A percentile compares a stretch with the other conserved stretches of the same genome.
phyloP scores from a whole-genome alignment of 2,113 vertebrate species.

The Lates calcarifer region DNA sequence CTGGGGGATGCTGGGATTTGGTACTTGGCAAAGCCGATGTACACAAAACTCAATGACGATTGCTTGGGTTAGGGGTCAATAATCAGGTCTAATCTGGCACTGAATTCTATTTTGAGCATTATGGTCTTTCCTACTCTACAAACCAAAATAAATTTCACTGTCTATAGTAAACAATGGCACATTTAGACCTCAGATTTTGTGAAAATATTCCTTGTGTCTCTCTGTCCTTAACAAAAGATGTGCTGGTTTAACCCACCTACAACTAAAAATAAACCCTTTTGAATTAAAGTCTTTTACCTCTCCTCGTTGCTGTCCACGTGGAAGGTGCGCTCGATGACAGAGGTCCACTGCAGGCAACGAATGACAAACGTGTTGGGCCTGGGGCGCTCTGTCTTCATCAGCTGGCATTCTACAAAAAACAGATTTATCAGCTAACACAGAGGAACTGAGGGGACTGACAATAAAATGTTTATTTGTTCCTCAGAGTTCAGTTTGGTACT shows the following conservation, averaged over 20 bases:
- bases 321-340: slow-evolving; percentile 95
- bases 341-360: slow-evolving; percentile 96
- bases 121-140: slow-evolving; percentile 31
- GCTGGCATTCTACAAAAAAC: slow-evolving; percentile 83
- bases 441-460: not conserved
- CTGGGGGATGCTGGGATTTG: slow-evolving; percentile 59
- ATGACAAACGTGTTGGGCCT: slow-evolving; percentile 96
- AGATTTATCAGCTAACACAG: not conserved
- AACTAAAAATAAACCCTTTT: not conserved
- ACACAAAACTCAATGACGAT: slow-evolving; percentile 50
- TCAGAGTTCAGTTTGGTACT: not conserved
- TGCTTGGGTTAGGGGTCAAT: slow-evolving; percentile 58
- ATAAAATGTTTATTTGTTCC: not conserved
- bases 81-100: slow-evolving; percentile 57
- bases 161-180: slow-evolving; percentile 38
- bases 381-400: slow-evolving; percentile 92
- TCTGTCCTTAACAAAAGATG: not conserved
- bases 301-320: slow-evolving; percentile 93
- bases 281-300: slow-evolving; percentile 78
- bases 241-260: not conserved
- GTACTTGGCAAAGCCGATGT: slow-evolving; percentile 55
- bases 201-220: slow-evolving; percentile 3
- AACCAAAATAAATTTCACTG: slow-evolving; percentile 39
- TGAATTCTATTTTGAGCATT: slow-evolving; percentile 49
- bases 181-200: not conserved